A percentile compares a stretch with the other conserved stretches of the same genome.
Conservation (phyloP, 2,888 invertebrate genomes). For the Autographa pulchrina region DNA sequence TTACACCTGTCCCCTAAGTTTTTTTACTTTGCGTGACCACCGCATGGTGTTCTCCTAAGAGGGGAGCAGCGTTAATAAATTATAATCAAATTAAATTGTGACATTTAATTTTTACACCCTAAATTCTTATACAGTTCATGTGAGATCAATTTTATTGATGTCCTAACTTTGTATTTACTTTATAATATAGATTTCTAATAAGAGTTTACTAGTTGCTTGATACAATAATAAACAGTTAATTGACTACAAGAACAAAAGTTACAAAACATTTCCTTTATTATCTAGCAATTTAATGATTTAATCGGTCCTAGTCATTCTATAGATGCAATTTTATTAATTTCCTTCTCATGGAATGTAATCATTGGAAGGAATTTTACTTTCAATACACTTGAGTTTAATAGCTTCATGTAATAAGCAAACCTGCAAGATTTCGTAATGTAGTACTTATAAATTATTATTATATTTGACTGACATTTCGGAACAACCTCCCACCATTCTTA, state of each 20-base stretch:
- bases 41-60: neutral
- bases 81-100: neutral
- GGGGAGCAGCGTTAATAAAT: neutral
- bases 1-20: neutral
- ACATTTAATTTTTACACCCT: neutral
- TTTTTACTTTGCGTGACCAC: neutral
- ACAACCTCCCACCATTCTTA: too few species aligned
- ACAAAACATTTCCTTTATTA: neutral
- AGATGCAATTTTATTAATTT: neutral
- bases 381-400: neutral
- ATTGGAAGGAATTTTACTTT: neutral
- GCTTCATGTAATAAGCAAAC: neutral
- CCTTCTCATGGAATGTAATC: neutral
- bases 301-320: neutral
- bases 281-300: neutral
- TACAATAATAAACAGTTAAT: neutral
- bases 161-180: too few species aligned
- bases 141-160: neutral
- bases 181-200: too few species aligned
- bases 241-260: neutral
- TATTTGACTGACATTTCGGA: too few species aligned
- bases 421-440: neutral
- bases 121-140: neutral
- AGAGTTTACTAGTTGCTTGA: neutral
- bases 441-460: neutral